Conservation (phyloP, 2,888 invertebrate species). For the Allygus modestus region DNA sequence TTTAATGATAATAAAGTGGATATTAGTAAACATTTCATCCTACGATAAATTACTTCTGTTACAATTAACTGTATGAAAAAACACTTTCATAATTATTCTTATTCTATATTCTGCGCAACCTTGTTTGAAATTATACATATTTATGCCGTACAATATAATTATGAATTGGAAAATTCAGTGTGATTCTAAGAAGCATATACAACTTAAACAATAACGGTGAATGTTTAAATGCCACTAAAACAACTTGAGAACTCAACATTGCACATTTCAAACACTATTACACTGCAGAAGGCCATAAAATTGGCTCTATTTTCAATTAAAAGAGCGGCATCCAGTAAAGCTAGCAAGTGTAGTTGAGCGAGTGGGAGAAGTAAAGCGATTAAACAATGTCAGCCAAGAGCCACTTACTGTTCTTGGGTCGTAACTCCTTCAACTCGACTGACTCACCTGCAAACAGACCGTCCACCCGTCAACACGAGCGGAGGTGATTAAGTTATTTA, state of each 20-base stretch:
- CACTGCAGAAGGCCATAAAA: background rate
- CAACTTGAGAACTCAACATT: background rate
- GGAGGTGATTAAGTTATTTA: too few species aligned
- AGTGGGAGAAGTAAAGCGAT: background rate
- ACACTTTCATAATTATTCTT: too few species aligned
- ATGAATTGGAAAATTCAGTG: too few species aligned
- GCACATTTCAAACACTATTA: background rate
- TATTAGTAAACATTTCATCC: too few species aligned
- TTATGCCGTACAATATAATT: too few species aligned
- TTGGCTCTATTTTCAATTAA: background rate
- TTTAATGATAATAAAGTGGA: too few species aligned
- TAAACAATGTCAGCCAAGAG: background rate
- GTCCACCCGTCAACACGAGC: background rate
- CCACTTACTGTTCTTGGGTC: background rate
- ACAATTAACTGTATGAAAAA: too few species aligned
- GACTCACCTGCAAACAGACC: slow-evolving; percentile 6
- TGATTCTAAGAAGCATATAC: background rate
- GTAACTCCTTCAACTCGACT: background rate
- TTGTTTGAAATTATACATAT: too few species aligned
- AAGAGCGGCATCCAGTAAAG: background rate
- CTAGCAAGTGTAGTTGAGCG: background rate
- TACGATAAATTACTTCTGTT: too few species aligned
- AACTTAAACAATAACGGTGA: background rate
- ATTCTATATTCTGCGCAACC: too few species aligned
- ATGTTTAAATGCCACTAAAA: background rate